Evolutionary conservation across 2,113 vertebrate genomes (phyloP).

Genomic region (Platycercus adscitus): DNA sequence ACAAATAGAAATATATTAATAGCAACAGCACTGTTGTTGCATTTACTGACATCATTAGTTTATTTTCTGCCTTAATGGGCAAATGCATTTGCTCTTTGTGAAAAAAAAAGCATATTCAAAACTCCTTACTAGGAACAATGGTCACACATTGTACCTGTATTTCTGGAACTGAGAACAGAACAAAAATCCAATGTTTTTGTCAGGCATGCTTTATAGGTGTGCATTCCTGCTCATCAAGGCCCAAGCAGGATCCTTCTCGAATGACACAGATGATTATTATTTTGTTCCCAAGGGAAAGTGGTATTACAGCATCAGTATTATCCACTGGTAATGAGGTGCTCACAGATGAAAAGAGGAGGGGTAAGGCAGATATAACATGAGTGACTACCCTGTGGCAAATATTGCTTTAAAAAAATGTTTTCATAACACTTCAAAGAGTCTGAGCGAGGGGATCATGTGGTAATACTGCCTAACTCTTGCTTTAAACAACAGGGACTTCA

Average conservation of each 20-base stretch:
- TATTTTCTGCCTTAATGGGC: not conserved
- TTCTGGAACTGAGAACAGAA: conserved; percentile 7
- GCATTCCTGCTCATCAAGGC: not conserved
- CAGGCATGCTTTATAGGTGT: not conserved
- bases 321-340: conserved; percentile 49
- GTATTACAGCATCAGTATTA: conserved; percentile 38
- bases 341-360: conserved; percentile 33
- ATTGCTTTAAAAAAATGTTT: conserved; percentile 61
- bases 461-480: conserved; percentile 4
- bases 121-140: not conserved
- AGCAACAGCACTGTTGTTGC: not conserved
- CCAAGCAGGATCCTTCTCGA: not conserved
- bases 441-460: conserved; percentile 43
- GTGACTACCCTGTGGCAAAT: conserved; percentile 57
- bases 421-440: conserved; percentile 54
- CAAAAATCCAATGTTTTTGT: not conserved
- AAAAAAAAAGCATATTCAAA: conserved; percentile 11
- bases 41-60: not conserved
- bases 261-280: conserved; percentile 29
- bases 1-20: not conserved
- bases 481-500: conserved; percentile 37
- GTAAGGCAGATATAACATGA: conserved; percentile 12
- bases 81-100: not conserved
- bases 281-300: conserved; percentile 50
- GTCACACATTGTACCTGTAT: not conserved